Evolutionary conservation across 2,888 invertebrate species (phyloP), one percentile per base, ranked within the genome.

Genomic region (Apamea sordens): DNA sequence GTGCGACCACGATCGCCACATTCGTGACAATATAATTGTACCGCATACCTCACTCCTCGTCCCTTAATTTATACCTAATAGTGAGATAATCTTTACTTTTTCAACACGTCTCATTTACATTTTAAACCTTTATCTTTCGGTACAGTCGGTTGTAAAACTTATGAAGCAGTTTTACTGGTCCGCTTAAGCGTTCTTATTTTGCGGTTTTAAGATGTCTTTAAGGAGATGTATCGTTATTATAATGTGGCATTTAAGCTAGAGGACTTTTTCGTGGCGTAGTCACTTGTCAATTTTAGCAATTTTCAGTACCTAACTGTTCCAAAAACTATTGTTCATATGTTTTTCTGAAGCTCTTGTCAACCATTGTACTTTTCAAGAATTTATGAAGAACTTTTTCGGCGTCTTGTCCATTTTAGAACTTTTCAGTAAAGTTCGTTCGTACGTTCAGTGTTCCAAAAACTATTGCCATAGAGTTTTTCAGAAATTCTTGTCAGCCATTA

Each of bases 21-120:
- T 94, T 96, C 96, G 96, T 96, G 96, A 96, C 96, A 96, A 95
- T 96, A 96, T 96, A 96, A 96, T 96, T 96, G 96, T 95, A 93
- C 93, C 92, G 95, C 95, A 95, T 94, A 93, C 94, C 94, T 94
- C 95, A 95, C 94, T 94, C 94, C 92, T 82, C 90, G 91, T 92
- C 92, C 95, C 94, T 96, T 95, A 95, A 96, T 96, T 96, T 96
- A 96, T 95, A 96, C 96, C 95, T 96, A 96, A 96, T 96, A 95
- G 95, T 92, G 92, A 96, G 96, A 96, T 96, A 94, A 96, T 96
- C 96, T 94, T 92, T 93, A 94, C 94, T 95, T 95, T 95, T 92
- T 90, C 94, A 92, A 92, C 94, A 94, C 94, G 95, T 95, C 96
- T 96, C 96, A 96, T 96, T 96, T 96, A 94, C 96, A 96, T 96